Evolutionary conservation across 64 coral and sea anemone genomes (phyloP).

Genomic region (Stylophora pistillata): DNA sequence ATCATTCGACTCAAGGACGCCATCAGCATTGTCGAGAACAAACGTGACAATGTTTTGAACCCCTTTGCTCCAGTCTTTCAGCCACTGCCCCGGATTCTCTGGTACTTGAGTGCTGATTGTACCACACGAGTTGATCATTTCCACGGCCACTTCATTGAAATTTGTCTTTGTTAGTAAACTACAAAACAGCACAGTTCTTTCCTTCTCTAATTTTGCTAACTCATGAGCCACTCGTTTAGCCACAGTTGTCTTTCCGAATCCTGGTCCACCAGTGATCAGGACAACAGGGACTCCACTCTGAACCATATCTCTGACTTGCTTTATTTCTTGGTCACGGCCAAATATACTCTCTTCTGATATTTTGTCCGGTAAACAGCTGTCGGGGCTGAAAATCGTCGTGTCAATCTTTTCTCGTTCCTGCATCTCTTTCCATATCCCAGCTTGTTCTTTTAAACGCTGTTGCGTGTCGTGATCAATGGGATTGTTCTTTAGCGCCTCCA

Average conservation of each 20-base stretch:
- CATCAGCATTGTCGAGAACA: slow-evolving; percentile 49
- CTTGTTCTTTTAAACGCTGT: not conserved
- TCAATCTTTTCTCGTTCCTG: too few relatives aligned
- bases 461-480: not conserved
- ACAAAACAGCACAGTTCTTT: slow-evolving; percentile 14
- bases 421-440: not conserved
- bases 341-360: not conserved
- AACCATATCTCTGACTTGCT: not conserved
- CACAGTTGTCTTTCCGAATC: slow-evolving; percentile 64
- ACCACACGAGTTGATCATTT: slow-evolving; percentile 34
- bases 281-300: not conserved
- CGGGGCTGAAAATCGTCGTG: not conserved
- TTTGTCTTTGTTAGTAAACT: not conserved
- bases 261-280: slow-evolving; percentile 53
- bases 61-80: slow-evolving; percentile 48
- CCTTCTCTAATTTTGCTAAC: not conserved
- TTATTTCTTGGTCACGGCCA: slow-evolving; percentile 25
- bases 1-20: not conserved
- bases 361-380: not conserved
- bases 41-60: slow-evolving; percentile 6
- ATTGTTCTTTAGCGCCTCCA: slow-evolving; percentile 12
- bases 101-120: slow-evolving; percentile 18
- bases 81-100: slow-evolving; percentile 20
- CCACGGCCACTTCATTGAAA: not conserved
- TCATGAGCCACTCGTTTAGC: slow-evolving; percentile 33